Conservation (phyloP, 2,888 invertebrate species). For the Conistra vaccinii region DNA sequence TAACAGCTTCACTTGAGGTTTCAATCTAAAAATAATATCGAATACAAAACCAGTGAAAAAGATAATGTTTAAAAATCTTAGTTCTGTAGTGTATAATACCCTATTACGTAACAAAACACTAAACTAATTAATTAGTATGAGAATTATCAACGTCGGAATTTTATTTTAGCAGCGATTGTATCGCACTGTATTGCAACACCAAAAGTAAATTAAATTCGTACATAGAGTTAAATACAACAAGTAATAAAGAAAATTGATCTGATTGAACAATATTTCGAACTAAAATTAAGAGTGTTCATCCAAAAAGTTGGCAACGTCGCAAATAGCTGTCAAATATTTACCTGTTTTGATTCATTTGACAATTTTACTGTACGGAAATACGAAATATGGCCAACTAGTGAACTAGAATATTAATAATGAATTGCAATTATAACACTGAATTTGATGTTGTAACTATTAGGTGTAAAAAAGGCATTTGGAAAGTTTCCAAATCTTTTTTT, state of each 20-base stretch:
- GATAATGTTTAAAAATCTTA: background rate
- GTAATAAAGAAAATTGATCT: conserved; percentile 10
- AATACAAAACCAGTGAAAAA: conserved; percentile 24
- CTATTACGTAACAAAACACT: conserved; percentile 31
- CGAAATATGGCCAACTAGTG: no score
- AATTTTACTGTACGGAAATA: no score
- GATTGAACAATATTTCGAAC: conserved; percentile 20
- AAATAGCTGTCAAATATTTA: no score
- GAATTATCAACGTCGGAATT: conserved; percentile 33
- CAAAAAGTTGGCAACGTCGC: no score
- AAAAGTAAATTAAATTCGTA: conserved; percentile 53
- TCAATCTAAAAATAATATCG: conserved; percentile 28
- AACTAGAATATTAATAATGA: no score
- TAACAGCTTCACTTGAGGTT: conserved; percentile 6
- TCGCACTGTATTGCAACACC: conserved; percentile 38
- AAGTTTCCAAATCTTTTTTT: no score
- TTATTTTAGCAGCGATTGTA: conserved; percentile 50
- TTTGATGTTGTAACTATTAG: no score
- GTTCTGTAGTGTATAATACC: background rate
- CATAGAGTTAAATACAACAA: conserved; percentile 17
- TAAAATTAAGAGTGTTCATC: no score
- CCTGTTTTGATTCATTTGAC: no score
- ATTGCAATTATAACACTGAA: no score
- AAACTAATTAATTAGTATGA: conserved; percentile 11
- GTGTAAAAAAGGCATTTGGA: no score